Evolutionary conservation across 2,797 vertebrate genomes (phyloP).

Genomic region (Urosaurus nigricauda): DNA sequence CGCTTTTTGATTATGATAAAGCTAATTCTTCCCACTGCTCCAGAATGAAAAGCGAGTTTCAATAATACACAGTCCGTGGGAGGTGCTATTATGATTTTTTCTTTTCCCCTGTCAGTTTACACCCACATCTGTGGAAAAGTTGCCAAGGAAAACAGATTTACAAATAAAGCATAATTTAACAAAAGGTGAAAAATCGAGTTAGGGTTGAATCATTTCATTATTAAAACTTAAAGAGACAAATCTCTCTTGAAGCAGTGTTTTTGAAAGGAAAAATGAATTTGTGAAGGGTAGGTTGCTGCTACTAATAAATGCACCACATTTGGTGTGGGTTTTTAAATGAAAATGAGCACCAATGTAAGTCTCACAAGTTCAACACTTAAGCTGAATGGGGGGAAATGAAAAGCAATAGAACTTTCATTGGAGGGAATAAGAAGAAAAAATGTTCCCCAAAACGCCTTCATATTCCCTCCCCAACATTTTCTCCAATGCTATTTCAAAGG

Average conservation of each 20-base stretch:
- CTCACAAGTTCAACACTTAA: background rate
- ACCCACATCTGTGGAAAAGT: background rate
- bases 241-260: conserved; percentile 40
- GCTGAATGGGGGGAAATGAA: background rate
- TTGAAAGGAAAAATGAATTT: background rate
- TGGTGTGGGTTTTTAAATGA: background rate
- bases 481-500: background rate
- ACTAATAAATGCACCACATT: conserved; percentile 26
- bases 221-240: conserved; percentile 20
- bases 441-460: background rate
- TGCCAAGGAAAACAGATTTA: conserved; percentile 21
- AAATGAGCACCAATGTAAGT: background rate
- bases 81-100: background rate
- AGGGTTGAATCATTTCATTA: conserved; percentile 41
- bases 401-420: background rate
- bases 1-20: background rate
- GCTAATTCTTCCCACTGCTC: background rate
- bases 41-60: background rate
- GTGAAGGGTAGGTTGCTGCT: conserved; percentile 44
- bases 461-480: background rate
- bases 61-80: background rate
- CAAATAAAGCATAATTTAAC: conserved; percentile 41
- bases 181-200: conserved; percentile 17
- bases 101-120: background rate
- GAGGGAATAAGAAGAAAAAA: background rate